Base-by-base conservation (phyloP, 1,140 invertebrate species). In the Calosoma granatense region DNA sequence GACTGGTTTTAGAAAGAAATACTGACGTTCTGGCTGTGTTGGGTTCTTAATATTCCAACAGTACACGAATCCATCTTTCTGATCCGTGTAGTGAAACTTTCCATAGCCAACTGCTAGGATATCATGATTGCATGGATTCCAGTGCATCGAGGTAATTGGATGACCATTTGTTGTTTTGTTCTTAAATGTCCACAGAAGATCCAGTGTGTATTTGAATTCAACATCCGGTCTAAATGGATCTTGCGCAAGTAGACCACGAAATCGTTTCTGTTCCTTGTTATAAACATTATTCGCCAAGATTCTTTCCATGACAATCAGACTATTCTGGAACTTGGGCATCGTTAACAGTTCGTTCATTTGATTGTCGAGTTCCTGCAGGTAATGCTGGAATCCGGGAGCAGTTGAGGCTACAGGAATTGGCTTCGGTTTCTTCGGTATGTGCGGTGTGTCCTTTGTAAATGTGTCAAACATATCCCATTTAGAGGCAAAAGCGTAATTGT, bases 21-120 rank as follows among this genome's bases (percentile, higher is more conserved):
- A 92, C 0, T 78, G 64, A 60, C 83, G 76, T 67, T 92, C 92
- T 0, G 90, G 90, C 63, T 86, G 83, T 9, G 81, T 81, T 0
- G 91, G 90, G 72, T 93, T 94, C 74, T 94, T 94, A 0, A 91
- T 82, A 60, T 80, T 84, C 86, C 87, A 94, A 59, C 92, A 75
- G 51, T 85, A 78, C 1, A 94, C 74, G n/a, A 86, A 63, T 1
- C 90, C 88, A 51, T 72, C 70, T 9, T 59, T 69, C 1, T 60
- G 60, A 26, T 80, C 76, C 2, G 71, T 68, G 62, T 74, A 80
- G 51, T 74, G 74, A 59, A 76, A 83, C 57, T 82, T 78, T 1
- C 83, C 86, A 60, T 88, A 85, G n/a, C 77, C 84, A 1, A 84
- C 83, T 0, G 86, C 86, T 14, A 88, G 61, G 1, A 89, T 73